Evolutionary conservation across 2,888 invertebrate genomes (phyloP).

Genomic region (Asteroscopus sphinx): DNA sequence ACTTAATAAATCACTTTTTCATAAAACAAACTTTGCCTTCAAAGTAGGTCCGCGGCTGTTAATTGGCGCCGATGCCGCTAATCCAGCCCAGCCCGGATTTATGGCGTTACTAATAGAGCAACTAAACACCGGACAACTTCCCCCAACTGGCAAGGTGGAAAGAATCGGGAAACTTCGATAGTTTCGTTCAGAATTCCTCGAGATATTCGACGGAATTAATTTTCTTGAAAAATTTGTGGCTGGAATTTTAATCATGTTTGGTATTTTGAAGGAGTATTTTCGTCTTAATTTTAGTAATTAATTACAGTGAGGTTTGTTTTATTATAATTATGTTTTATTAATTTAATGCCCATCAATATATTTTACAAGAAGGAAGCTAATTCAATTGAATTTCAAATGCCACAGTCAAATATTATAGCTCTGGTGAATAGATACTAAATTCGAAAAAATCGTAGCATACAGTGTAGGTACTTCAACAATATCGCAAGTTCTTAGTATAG

Average conservation of each 20-base stretch:
- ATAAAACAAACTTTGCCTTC: constrained; percentile 40
- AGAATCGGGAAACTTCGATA: constrained; percentile 48
- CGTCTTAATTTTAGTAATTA: neutral
- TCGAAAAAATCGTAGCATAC: no score
- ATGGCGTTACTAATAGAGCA: constrained; percentile 51
- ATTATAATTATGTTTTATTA: no score
- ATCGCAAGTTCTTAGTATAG: no score
- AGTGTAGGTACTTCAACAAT: no score
- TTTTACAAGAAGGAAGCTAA: no score
- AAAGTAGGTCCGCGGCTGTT: constrained; percentile 43
- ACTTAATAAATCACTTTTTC: constrained; percentile 41
- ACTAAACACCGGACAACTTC: constrained; percentile 50
- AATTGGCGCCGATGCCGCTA: constrained; percentile 52
- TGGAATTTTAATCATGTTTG: constrained; percentile 14
- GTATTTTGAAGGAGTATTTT: constrained; percentile 13
- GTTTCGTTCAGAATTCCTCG: constrained; percentile 12
- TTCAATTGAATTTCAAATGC: no score
- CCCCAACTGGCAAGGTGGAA: constrained; percentile 26
- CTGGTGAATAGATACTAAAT: no score
- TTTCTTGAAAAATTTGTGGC: constrained; percentile 18
- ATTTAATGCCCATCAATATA: no score
- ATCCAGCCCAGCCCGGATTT: constrained; percentile 42
- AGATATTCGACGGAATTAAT: constrained; percentile 14
- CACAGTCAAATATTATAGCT: no score
- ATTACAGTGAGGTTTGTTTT: neutral